Conservation (phyloP, 2,113 vertebrate genomes). For the Oostethus manadensis region DNA sequence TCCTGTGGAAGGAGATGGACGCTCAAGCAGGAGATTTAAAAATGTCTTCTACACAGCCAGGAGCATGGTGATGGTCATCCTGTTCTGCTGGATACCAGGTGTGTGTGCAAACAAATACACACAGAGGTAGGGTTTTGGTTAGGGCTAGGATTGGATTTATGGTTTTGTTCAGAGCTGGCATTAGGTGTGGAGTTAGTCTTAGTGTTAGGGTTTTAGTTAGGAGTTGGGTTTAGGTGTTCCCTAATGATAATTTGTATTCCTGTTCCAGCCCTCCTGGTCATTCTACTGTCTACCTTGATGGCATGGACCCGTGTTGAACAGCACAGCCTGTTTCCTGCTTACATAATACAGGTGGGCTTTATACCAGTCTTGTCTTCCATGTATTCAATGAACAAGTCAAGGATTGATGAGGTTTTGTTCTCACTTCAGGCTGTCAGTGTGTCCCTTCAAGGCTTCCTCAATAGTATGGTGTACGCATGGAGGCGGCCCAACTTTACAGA, state of each 20-base stretch:
- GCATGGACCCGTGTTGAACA: constrained; percentile 34
- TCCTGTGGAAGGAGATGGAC: constrained; percentile 42
- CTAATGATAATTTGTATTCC: background rate
- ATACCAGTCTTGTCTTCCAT: background rate
- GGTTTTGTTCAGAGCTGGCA: no score
- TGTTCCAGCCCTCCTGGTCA: constrained; percentile 70
- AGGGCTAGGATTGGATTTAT: no score
- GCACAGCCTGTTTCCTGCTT: constrained; percentile 56
- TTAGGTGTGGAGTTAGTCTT: no score
- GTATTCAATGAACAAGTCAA: background rate
- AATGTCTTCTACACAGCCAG: constrained; percentile 37
- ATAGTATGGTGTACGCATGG: constrained; percentile 78
- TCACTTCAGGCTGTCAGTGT: constrained; percentile 60
- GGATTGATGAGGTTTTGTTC: background rate
- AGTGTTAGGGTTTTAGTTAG: no score
- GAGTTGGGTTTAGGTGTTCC: background rate
- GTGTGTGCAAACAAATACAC: no score
- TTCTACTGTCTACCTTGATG: constrained; percentile 57
- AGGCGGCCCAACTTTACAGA: constrained; percentile 70
- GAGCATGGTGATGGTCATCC: constrained; percentile 71
- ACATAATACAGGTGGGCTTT: constrained; percentile 64
- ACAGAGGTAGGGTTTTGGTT: no score
- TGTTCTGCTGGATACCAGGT: constrained; percentile 79
- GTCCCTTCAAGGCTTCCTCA: constrained; percentile 78
- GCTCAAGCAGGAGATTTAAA: constrained; percentile 42